phyloP scores from a whole-genome alignment of 2,797 vertebrate species.

The Hypotaenidia okinawae region DNA sequence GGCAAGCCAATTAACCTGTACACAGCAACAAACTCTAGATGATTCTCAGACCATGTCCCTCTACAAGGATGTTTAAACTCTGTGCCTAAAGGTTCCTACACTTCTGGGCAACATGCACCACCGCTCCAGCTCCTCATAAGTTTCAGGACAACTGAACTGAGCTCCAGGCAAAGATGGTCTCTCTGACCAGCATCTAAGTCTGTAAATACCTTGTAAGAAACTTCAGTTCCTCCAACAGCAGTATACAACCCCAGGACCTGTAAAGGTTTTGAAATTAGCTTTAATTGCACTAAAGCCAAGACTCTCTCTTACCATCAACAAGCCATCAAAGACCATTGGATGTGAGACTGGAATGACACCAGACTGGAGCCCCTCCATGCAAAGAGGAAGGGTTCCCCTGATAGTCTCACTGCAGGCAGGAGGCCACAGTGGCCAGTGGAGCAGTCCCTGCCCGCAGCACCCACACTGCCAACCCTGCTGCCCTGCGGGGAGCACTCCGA shows the following conservation, averaged over 20 bases:
- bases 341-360: not conserved
- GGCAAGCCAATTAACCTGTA: not conserved
- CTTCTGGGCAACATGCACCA: not conserved
- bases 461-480: rapidly evolving
- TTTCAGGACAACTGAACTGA: not conserved
- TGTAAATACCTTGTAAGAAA: not conserved
- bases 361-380: not conserved
- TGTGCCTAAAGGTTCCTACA: not conserved
- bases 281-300: not conserved
- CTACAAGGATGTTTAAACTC: not conserved
- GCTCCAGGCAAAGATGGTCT: not conserved
- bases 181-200: not conserved
- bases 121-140: not conserved
- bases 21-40: not conserved
- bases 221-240: not conserved
- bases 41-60: not conserved
- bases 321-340: rapidly evolving
- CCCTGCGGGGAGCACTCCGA: not conserved
- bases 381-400: not conserved
- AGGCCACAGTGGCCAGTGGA: not conserved
- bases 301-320: not conserved
- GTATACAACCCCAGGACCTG: not conserved
- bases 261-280: not conserved
- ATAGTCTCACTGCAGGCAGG: rapidly evolving
- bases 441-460: not conserved